Base-by-base conservation (phyloP, 2,888 invertebrate species). In the Muschampia plurimacula region DNA sequence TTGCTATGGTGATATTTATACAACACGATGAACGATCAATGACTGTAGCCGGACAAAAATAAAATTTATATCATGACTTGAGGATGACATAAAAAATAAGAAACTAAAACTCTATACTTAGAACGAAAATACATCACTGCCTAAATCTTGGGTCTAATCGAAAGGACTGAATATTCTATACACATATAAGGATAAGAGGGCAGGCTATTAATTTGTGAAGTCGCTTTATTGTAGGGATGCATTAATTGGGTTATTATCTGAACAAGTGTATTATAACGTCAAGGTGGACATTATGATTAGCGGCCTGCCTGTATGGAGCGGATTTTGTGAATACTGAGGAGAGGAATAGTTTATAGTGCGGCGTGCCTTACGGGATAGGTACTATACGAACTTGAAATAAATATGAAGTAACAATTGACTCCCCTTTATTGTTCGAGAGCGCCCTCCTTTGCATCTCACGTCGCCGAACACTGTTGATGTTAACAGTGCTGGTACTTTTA, bases 381-480 rank as follows among this genome's bases (percentile, higher is more conserved):
- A 52, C 15, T 69, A 76, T 77, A 78, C 72, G 74, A 66, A 75
- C 72, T 80, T 74, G 75, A 75, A 72, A 76, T 73, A 69, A 80
- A 78, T 76, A 78, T 77, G 75, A 79, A 75, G 74, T 80, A 84
- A 88, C 82, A 82, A 82, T 83, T 73, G 82, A 93, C 93, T 92
- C 89, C 86, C 94, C 93, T 94, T 94, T 94, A 79, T 88, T 90
- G 83, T 91, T 90, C 84, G 92, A 89, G 89, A 89, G 88, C 87
- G 90, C 89, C 85, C 91, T 93, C 87, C 93, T 94, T 92, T 93
- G 93, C 92, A 94, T 94, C 89, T 93, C 93, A 93, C 92, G 90
- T 86, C 78, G 85, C 82, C 84, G 81, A 82, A 82, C 89, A 87
- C 88, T 86, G 84, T 87, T 84, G 78, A 77, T 82, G 81, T 76